phyloP scores from a whole-genome alignment of 2,888 invertebrate species.

The Mamestra brassicae region DNA sequence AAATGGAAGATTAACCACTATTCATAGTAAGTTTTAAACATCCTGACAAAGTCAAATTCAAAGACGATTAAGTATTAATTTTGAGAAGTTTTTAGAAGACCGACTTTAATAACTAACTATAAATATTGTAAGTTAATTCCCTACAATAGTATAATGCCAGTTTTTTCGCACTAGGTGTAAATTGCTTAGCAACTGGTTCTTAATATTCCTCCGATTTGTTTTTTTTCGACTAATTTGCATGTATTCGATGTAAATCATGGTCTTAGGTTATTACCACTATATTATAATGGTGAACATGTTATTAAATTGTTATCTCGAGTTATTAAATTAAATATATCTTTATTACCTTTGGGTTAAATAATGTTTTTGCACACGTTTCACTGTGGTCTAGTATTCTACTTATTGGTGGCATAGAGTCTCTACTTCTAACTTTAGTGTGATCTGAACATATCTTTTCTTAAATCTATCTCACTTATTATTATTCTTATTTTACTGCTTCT shows the following conservation, averaged over 20 bases:
- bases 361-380: neutral
- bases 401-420: neutral
- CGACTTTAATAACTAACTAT: neutral
- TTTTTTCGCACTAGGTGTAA: conserved; percentile 10
- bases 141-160: neutral
- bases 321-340: conserved; percentile 13
- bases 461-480: neutral
- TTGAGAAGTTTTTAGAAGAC: neutral
- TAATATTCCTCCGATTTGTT: neutral
- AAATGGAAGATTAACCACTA: neutral
- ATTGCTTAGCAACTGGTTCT: conserved; percentile 39
- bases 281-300: conserved; percentile 5
- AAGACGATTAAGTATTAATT: neutral
- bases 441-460: neutral
- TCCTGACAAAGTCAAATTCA: neutral
- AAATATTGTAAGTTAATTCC: conserved; percentile 1
- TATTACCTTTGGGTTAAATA: neutral
- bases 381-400: neutral
- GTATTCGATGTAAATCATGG: conserved; percentile 30
- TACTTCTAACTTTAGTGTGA: no score
- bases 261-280: conserved; percentile 16
- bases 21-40: neutral
- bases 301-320: conserved; percentile 1
- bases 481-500: no score
- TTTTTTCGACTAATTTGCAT: conserved; percentile 29